phyloP scores from a whole-genome alignment of 2,113 vertebrate species.

The Indri indri region DNA sequence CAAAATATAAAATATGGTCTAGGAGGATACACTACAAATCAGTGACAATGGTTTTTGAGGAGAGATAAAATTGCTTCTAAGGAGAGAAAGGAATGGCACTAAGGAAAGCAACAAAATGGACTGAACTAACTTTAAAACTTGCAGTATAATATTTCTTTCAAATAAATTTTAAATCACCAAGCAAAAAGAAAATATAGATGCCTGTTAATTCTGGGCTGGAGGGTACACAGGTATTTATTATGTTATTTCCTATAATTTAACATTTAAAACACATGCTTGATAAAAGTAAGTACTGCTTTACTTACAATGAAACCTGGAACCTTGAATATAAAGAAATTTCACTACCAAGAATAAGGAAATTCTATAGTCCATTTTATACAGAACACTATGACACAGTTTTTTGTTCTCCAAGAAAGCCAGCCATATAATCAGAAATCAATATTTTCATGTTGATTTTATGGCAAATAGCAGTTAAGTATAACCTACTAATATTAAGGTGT shows the following conservation, averaged over 20 bases:
- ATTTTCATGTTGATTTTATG: neutral
- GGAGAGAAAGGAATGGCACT: neutral
- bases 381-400: neutral
- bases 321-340: neutral
- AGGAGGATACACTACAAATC: neutral
- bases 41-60: neutral
- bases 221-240: neutral
- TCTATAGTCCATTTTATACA: neutral
- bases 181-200: slow-evolving; percentile 4
- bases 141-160: neutral
- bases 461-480: neutral
- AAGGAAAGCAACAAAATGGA: neutral
- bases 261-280: neutral
- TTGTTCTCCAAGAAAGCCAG: neutral
- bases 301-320: slow-evolving; percentile 13
- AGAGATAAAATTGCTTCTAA: neutral
- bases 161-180: neutral
- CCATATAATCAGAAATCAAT: neutral
- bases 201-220: neutral
- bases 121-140: neutral
- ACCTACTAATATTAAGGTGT: neutral
- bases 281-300: neutral
- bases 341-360: slow-evolving; percentile 4
- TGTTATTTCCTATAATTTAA: neutral
- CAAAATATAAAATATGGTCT: neutral